Evolutionary conservation across 2,797 vertebrate genomes (phyloP).

Genomic region (Oophaga sylvatica): DNA sequence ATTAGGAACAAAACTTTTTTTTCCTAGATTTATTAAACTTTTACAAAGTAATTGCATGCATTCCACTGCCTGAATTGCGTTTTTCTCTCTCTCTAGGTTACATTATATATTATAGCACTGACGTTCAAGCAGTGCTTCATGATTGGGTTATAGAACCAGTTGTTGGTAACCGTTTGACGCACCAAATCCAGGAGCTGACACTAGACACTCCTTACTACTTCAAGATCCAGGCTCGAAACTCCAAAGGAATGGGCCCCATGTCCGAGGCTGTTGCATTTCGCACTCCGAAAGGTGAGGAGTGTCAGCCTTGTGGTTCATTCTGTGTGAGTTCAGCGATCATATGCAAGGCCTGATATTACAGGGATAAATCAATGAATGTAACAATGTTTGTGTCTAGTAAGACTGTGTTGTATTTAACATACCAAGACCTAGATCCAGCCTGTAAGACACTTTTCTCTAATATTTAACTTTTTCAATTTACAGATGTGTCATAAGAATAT

Average conservation of each 20-base stretch:
- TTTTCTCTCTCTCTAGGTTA: constrained; percentile 78
- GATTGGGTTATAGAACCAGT: constrained; percentile 99
- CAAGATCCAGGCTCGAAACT: constrained; percentile 98
- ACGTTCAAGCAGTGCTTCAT: constrained; percentile 93
- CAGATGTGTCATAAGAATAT: too few species aligned
- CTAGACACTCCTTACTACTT: constrained; percentile 97
- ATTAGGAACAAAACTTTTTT: not conserved
- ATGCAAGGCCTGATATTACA: not conserved
- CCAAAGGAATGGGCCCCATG: constrained; percentile 98
- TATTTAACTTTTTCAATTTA: too few species aligned
- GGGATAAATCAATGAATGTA: too few species aligned
- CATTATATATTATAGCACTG: constrained; percentile 98
- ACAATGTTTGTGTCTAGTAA: not conserved
- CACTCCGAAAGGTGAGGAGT: constrained; percentile 89
- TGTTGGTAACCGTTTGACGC: constrained; percentile 93
- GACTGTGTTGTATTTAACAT: not conserved
- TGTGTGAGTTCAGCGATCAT: not conserved
- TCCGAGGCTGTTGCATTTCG: constrained; percentile 95
- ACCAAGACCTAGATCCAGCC: too few species aligned
- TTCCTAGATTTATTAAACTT: not conserved
- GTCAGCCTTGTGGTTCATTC: not conserved
- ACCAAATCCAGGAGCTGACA: constrained; percentile 97
- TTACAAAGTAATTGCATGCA: not conserved
- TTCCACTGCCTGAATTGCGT: constrained; percentile 9
- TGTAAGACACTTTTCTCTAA: too few species aligned